Evolutionary conservation across 2,797 vertebrate genomes (phyloP), one percentile per base, ranked within the genome.

Genomic region (Gymnopithys bicolor): DNA sequence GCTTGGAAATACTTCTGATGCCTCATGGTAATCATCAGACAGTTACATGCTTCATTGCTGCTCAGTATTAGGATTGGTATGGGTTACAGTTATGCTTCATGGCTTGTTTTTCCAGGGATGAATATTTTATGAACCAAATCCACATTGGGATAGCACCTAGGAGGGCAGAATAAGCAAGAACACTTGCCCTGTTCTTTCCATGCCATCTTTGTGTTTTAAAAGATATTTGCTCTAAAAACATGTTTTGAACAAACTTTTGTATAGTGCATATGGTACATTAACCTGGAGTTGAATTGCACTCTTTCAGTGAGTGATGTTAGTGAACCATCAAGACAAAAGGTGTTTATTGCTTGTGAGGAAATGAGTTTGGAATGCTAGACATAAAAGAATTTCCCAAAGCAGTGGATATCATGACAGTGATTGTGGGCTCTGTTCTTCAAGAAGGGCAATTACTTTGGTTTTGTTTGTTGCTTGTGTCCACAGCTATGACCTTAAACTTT

Each of bases 1-100:
- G 56, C 49, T 95, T 93, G 75, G 69, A 93, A 90, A 39, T 84
- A 8, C 35, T 93, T 77, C 14, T 73, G 62, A n/a, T 68, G 59
- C 92, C 79, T 84, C 55, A 23, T 76, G 46, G 83, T 67, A 25
- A 76, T 94, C 70, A 59, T 25, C 21, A 67, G 60, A 43, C 19
- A 46, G 68, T 93, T 88, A 35, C 41, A 60, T 0, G 5, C 63
- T 76, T 77, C 52, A 9, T 67, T 94, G 66, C 84, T 89, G 73
- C 48, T 74, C n/a, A 10, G 21, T 30, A 35, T 58, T 86, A 28
- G 53, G 53, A 45, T 46, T 52, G 78, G 48, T 87, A 7, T 73
- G 69, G 55, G 19, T 96, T 92, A 39, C 37, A 81, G 37, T 69
- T 81, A 39, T 1, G 52, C 67, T 68, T 87, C 35, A 11, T 78